Percentiles rank a stretch among this genome's conserved stretches.
These are phyloP conservation scores for Stenotaenia linearis DNA, from an alignment of 2,888 invertebrate species.

Conservation along the genomic window DNA sequence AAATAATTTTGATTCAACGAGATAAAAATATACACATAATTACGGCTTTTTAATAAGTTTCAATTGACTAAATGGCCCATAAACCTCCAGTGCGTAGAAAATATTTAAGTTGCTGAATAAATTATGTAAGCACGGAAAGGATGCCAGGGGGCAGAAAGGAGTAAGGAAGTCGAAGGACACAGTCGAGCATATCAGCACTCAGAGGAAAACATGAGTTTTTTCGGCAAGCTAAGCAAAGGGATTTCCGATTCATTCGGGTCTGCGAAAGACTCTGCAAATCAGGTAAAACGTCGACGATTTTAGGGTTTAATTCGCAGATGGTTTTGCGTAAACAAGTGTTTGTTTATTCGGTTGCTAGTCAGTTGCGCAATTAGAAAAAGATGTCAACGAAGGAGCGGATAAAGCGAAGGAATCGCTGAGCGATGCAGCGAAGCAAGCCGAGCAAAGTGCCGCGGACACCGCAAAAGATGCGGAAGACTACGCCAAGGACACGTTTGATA, in stretches of 20 bases:
- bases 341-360: not conserved
- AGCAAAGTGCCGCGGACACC: not conserved
- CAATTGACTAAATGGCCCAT: no score
- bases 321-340: not conserved
- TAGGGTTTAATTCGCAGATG: not conserved
- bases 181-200: not conserved
- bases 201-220: not conserved
- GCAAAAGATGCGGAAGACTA: not conserved
- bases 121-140: not conserved
- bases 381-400: not conserved
- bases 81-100: not conserved
- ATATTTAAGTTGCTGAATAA: not conserved
- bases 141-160: not conserved
- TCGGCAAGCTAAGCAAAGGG: constrained; percentile 17
- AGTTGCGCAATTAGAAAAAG: not conserved
- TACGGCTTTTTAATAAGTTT: not conserved
- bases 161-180: not conserved
- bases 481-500: not conserved
- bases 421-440: not conserved
- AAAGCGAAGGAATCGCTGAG: not conserved
- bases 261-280: not conserved
- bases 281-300: not conserved
- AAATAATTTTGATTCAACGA: not conserved
- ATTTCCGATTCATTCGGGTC: not conserved
- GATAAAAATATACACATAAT: not conserved